These are phyloP conservation scores for Syngnathus acus DNA, from an alignment of 2,797 vertebrate species.

Conservation along the genomic window DNA sequence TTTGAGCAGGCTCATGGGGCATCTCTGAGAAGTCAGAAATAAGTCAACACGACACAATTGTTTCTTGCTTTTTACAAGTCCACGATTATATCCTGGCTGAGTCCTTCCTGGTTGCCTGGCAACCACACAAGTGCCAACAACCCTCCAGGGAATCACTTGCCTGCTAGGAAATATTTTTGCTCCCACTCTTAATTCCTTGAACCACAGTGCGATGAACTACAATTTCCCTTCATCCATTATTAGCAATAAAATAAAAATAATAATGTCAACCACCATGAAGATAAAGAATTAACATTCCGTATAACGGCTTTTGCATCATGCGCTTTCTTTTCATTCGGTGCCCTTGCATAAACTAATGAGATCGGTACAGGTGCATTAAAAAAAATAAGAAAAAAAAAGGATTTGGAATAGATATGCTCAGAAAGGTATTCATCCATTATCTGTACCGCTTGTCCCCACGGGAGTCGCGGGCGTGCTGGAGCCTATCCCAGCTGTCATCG, in stretches of 20 bases:
- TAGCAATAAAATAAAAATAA: background rate
- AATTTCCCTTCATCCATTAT: background rate
- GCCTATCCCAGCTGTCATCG: too few relatives aligned
- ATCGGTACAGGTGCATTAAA: background rate
- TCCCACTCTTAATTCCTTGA: background rate
- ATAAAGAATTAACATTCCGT: background rate
- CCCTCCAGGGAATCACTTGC: background rate
- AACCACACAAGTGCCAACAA: background rate
- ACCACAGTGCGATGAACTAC: background rate
- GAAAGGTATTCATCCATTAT: background rate
- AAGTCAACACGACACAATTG: background rate
- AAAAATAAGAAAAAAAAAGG: background rate
- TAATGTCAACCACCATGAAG: background rate
- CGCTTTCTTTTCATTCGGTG: background rate
- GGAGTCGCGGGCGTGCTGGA: too few relatives aligned
- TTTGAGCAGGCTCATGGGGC: too few relatives aligned
- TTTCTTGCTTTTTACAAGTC: background rate
- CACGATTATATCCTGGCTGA: background rate
- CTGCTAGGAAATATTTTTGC: background rate
- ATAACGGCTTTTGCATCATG: background rate
- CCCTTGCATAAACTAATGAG: background rate
- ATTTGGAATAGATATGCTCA: background rate
- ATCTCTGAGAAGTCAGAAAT: too few relatives aligned
- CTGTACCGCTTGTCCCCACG: too few relatives aligned
- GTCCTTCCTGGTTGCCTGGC: slow-evolving; percentile 6